These are phyloP conservation scores for Vollenhovia emeryi DNA, from an alignment of 1,140 invertebrate species.

Conservation along the genomic window DNA sequence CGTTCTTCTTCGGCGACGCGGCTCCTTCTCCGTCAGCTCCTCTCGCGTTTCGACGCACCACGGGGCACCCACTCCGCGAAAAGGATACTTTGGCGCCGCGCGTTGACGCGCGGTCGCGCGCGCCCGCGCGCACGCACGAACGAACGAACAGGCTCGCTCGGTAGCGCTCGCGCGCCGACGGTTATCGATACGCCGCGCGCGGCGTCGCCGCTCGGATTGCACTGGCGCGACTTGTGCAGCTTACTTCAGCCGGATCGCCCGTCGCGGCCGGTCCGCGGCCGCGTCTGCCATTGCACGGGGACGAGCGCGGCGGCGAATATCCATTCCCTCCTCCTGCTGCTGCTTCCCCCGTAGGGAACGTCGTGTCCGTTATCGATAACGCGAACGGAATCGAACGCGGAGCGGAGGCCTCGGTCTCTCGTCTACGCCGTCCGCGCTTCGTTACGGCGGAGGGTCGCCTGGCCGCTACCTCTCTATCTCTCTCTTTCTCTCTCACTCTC, in stretches of 20 bases:
- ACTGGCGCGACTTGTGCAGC: too few relatives aligned
- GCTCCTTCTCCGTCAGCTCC: neutral
- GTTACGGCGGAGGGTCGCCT: neutral
- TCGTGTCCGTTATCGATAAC: neutral
- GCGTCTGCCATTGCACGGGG: slow-evolving; percentile 50
- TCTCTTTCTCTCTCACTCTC: too few relatives aligned
- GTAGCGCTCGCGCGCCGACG: too few relatives aligned
- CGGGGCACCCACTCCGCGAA: neutral
- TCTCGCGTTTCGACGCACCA: neutral
- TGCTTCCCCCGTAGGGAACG: neutral
- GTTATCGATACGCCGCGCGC: neutral
- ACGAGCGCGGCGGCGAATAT: slow-evolving; percentile 23
- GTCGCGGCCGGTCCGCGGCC: slow-evolving; percentile 36
- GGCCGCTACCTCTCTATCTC: too few relatives aligned
- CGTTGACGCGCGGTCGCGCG: slow-evolving; percentile 1
- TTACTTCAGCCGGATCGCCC: slow-evolving; percentile 1
- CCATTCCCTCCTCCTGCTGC: neutral
- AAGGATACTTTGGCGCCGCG: neutral
- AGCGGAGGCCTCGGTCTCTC: too few relatives aligned
- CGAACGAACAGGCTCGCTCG: too few relatives aligned
- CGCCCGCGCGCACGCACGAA: neutral
- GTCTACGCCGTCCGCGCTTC: neutral
- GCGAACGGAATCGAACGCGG: too few relatives aligned
- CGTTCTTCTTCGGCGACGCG: neutral
- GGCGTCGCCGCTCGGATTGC: neutral